A percentile compares a stretch with the other conserved stretches of the same genome.
Evolutionary conservation across 1,140 invertebrate genomes (phyloP).

Genomic region (Paraescarpia echinospica): DNA sequence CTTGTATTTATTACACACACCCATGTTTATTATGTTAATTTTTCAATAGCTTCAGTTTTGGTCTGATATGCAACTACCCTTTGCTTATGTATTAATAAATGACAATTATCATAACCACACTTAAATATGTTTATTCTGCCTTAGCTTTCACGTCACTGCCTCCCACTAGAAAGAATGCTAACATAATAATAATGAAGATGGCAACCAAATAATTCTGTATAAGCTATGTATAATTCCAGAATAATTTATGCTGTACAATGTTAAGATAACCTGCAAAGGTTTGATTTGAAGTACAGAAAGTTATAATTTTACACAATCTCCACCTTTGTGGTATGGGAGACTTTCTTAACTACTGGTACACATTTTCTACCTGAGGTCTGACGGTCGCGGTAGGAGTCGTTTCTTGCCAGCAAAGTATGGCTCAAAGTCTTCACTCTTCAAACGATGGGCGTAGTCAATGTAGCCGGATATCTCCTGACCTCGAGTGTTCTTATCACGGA

Average conservation of each 20-base stretch:
- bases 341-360: background rate
- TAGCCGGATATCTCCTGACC: slow-evolving; percentile 76
- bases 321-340: background rate
- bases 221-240: background rate
- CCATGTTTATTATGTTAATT: no score
- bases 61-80: no score
- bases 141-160: background rate
- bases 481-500: slow-evolving; percentile 65
- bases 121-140: slow-evolving; percentile 14
- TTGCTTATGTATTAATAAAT: background rate
- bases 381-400: slow-evolving; percentile 65
- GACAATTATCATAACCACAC: background rate
- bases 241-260: background rate
- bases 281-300: background rate
- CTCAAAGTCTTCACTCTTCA: slow-evolving; percentile 72
- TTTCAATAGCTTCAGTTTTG: no score
- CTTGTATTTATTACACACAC: no score
- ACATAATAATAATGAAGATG: background rate
- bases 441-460: slow-evolving; percentile 73
- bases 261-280: background rate
- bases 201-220: background rate
- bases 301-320: background rate
- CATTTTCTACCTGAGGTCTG: slow-evolving; percentile 67
- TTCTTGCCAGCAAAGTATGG: slow-evolving; percentile 70
- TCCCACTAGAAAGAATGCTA: background rate